Evolutionary conservation across 2,888 invertebrate species (phyloP), one percentile per base, ranked within the genome.

Genomic region (Ophraella communa): DNA sequence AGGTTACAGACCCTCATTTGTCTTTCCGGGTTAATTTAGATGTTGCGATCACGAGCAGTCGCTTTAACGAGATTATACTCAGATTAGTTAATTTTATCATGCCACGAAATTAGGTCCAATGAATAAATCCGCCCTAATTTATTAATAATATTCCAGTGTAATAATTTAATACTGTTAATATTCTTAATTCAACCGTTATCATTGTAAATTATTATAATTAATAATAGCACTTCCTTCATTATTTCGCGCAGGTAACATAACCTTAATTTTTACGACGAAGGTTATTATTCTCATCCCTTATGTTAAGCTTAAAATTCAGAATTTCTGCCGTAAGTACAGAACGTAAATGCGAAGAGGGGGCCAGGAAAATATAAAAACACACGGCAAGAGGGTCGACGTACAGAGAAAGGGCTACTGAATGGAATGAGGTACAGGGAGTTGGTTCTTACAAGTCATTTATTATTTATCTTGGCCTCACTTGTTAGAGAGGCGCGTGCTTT

Each of bases 401-500:
- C 52, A 44, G 52, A 49, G 58, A 51, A 7, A 21, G 21, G 20
- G 45, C 21, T 14, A 27, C 10, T 14, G 17, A 27, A 14, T 17
- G 49, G 49, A 51, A 51, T 10, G 71, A 74, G 76, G 78, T 75
- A 78, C 80, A 80, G 80, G 79, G 81, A 82, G 82, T 82, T 82
- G 81, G 81, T 82, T 82, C 83, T 83, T 82, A 82, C 81, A 76
- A 75, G 76, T 81, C 81, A 81, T 83, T 79, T 80, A 82, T 83
- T 78, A 83, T 83, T 81, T 81, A 83, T 67, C 65, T 56, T 67
- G 71, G 72, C 74, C 67, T 73, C 75, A 76, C 76, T 76, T 76
- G 77, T 76, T 75, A 73, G 74, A 71, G 72, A 60, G 66, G 62
- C 66, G 61, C 66, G 67, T 56, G 62, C 65, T 62, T 63, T 63